Conservation (phyloP, 1,140 invertebrate genomes). For the Drosophila pallidifrons region DNA sequence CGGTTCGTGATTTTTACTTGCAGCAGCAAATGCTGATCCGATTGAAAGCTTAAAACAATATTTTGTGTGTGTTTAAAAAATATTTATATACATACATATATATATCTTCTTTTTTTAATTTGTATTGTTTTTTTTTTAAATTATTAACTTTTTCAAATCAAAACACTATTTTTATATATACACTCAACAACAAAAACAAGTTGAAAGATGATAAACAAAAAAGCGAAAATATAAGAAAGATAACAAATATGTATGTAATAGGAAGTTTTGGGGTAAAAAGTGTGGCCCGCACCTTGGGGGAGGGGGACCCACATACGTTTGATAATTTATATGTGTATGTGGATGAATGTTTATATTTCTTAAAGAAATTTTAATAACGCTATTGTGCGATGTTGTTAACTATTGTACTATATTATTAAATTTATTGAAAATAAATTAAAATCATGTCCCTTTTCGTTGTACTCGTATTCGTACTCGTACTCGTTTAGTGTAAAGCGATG, state of each 20-base stretch:
- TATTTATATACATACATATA: slow-evolving; percentile 41
- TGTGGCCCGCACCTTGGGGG: slow-evolving; percentile 20
- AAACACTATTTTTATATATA: slow-evolving; percentile 75
- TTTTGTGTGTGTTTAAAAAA: slow-evolving; percentile 48
- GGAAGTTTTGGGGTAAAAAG: slow-evolving; percentile 23
- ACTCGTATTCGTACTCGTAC: slow-evolving; percentile 18
- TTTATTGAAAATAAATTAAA: slow-evolving; percentile 62
- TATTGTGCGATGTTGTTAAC: slow-evolving; percentile 85
- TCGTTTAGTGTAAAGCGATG: slow-evolving; percentile 33
- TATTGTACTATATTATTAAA: slow-evolving; percentile 79
- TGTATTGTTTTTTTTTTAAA: slow-evolving; percentile 33
- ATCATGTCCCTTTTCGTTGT: slow-evolving; percentile 50
- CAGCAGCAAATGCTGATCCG: slow-evolving; percentile 25
- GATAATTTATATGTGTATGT: slow-evolving; percentile 74
- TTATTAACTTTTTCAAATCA: slow-evolving; percentile 59
- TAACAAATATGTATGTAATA: slow-evolving; percentile 29
- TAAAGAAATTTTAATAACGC: slow-evolving; percentile 85
- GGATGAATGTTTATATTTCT: slow-evolving; percentile 84
- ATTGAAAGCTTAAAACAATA: slow-evolving; percentile 31
- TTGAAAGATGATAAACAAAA: slow-evolving; percentile 12
- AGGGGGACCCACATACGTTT: slow-evolving; percentile 48
- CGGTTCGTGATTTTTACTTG: slow-evolving; percentile 42
- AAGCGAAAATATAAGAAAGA: slow-evolving; percentile 3
- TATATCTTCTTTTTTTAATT: slow-evolving; percentile 50
- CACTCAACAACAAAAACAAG: slow-evolving; percentile 13